Percentiles rank a stretch among this genome's conserved stretches.
Conservation (phyloP, 2,797 vertebrate species). For the Notolabrus celidotus region DNA sequence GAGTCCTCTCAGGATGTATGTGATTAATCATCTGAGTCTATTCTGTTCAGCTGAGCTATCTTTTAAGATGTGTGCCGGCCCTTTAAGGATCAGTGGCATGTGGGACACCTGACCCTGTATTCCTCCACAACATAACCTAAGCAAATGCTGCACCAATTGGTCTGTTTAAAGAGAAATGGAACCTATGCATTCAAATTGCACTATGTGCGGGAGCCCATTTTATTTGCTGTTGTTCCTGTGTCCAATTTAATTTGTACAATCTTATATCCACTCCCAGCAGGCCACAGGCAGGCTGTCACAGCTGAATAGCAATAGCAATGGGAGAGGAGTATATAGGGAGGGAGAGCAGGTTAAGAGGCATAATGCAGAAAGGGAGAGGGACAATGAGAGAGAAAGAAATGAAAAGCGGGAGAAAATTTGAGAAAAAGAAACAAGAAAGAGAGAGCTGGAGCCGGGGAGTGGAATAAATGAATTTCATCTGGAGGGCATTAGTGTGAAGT, state of each 20-base stretch:
- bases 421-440: slow-evolving; percentile 33
- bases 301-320: slow-evolving; percentile 58
- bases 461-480: slow-evolving; percentile 72
- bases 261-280: slow-evolving; percentile 41
- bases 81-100: slow-evolving; percentile 39
- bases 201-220: slow-evolving; percentile 32
- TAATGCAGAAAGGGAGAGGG: slow-evolving; percentile 33
- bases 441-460: slow-evolving; percentile 32
- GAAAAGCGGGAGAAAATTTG: slow-evolving; percentile 53
- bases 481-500: slow-evolving; percentile 64
- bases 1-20: slow-evolving; percentile 49
- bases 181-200: slow-evolving; percentile 22
- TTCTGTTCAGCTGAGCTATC: slow-evolving; percentile 30
- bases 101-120: slow-evolving; percentile 27
- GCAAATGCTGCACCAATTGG: slow-evolving; percentile 13
- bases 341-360: slow-evolving; percentile 50
- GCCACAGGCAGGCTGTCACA: slow-evolving; percentile 56
- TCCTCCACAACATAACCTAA: slow-evolving; percentile 18
- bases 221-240: slow-evolving; percentile 50
- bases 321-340: slow-evolving; percentile 19
- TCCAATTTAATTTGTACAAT: slow-evolving; percentile 69
- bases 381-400: slow-evolving; percentile 40
- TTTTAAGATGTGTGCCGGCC: slow-evolving; percentile 24
- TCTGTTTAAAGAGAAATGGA: slow-evolving; percentile 33
- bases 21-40: too few relatives aligned